phyloP scores from a whole-genome alignment of 2,797 vertebrate genomes.

The Pteronotus mesoamericanus region DNA sequence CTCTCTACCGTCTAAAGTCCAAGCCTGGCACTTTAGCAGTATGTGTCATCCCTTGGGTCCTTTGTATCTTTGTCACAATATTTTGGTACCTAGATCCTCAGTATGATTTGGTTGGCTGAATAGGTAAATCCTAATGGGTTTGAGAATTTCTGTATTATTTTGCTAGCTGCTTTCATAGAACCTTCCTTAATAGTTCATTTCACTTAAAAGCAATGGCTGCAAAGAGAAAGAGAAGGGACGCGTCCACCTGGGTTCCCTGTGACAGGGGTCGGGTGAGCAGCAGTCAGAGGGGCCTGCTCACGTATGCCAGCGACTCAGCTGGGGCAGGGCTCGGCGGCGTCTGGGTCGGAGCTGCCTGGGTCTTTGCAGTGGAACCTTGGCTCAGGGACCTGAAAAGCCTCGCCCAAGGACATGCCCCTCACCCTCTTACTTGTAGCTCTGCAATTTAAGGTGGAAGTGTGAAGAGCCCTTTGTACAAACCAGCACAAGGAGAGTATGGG shows the following conservation, averaged over 20 bases:
- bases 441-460: accelerated
- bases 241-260: background rate
- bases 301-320: background rate
- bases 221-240: background rate
- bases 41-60: background rate
- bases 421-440: background rate
- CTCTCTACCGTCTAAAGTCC: background rate
- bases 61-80: background rate
- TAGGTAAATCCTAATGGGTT: background rate
- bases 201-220: background rate
- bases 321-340: background rate
- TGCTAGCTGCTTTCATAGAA: background rate
- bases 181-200: background rate
- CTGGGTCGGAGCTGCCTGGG: background rate
- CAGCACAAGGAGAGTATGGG: background rate
- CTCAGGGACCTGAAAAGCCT: background rate
- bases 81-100: background rate
- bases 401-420: background rate
- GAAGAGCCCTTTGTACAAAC: background rate
- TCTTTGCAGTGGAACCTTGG: background rate
- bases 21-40: background rate
- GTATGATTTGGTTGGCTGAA: background rate
- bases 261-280: background rate
- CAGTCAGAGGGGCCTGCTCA: too few species aligned
- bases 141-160: background rate